phyloP scores from a whole-genome alignment of 1,140 invertebrate species.

The Tetragnatha versicolor region DNA sequence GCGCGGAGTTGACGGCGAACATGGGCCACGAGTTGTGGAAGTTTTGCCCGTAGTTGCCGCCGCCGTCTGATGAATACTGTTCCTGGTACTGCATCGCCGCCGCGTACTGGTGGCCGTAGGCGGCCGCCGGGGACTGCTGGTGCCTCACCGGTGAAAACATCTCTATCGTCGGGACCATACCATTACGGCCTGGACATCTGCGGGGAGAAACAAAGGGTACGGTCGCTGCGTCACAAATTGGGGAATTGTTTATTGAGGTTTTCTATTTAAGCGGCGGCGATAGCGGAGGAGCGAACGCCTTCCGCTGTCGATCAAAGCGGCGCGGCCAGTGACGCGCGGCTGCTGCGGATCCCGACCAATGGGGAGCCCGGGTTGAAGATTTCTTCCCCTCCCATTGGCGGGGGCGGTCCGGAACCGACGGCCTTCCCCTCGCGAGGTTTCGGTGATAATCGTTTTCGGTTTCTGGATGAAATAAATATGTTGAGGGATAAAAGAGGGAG shows the following conservation, averaged over 20 bases:
- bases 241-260: too few relatives aligned
- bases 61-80: background rate
- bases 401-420: background rate
- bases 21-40: background rate
- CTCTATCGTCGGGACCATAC: conserved; percentile 19
- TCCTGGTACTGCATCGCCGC: background rate
- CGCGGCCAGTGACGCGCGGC: background rate
- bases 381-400: background rate
- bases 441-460: too few relatives aligned
- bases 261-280: background rate
- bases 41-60: conserved; percentile 15
- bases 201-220: background rate
- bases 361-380: background rate
- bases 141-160: conserved; percentile 7
- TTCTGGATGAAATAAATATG: too few relatives aligned
- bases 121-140: background rate
- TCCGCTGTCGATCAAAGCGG: background rate
- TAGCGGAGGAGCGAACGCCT: background rate
- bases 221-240: background rate
- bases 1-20: background rate
- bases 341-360: background rate
- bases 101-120: conserved; percentile 5
- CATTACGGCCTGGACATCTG: background rate
- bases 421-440: too few relatives aligned
- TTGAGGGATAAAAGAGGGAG: too few relatives aligned